phyloP scores from a whole-genome alignment of 2,888 invertebrate species.

The Hirtodrosophila trivittata region DNA sequence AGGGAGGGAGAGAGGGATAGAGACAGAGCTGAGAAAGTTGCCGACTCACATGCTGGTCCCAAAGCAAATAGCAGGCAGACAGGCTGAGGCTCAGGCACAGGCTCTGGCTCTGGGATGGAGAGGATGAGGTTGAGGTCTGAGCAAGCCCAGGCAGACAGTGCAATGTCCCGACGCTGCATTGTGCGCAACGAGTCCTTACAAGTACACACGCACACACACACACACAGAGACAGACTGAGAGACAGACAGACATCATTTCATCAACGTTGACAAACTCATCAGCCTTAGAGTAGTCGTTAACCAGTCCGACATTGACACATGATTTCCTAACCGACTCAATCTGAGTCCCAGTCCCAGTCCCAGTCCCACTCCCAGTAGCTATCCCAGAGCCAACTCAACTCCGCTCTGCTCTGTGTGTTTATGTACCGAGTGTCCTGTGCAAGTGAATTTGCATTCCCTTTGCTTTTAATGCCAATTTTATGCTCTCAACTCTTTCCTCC shows the following conservation, averaged over 20 bases:
- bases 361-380: not conserved
- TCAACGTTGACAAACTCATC: slow-evolving; percentile 75
- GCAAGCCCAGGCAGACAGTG: slow-evolving; percentile 58
- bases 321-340: slow-evolving; percentile 30
- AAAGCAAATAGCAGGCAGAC: slow-evolving; percentile 46
- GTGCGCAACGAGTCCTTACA: slow-evolving; percentile 68
- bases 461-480: slow-evolving; percentile 67
- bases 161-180: slow-evolving; percentile 72
- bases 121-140: slow-evolving; percentile 21
- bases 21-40: slow-evolving; percentile 39
- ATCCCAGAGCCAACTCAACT: not conserved
- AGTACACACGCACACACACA: slow-evolving; percentile 52
- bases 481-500: slow-evolving; percentile 26
- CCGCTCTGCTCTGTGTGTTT: slow-evolving; percentile 2
- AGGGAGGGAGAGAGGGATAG: slow-evolving; percentile 10
- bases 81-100: slow-evolving; percentile 8
- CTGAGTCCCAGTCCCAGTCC: not conserved
- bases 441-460: slow-evolving; percentile 61
- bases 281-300: slow-evolving; percentile 48
- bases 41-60: slow-evolving; percentile 41
- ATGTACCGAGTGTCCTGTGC: slow-evolving; percentile 21
- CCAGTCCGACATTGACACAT: slow-evolving; percentile 64
- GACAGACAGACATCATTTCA: slow-evolving; percentile 64
- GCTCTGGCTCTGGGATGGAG: not conserved
- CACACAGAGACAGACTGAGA: slow-evolving; percentile 8